phyloP scores from a whole-genome alignment of 2,113 vertebrate genomes.

The Ondatra zibethicus region DNA sequence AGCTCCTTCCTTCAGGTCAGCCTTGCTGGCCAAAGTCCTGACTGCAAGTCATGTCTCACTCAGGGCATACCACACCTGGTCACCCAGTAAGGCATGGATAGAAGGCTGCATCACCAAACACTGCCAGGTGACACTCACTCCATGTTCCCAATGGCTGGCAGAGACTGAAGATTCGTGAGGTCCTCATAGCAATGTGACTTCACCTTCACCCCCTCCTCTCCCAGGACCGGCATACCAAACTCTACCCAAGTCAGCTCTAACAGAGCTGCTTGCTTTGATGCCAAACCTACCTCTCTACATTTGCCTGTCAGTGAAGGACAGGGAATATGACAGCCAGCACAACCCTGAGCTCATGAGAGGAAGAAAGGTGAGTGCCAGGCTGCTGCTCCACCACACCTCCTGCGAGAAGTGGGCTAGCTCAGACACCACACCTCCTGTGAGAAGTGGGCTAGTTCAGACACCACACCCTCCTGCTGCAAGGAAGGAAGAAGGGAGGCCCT shows the following conservation, averaged over 20 bases:
- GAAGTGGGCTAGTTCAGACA: background rate
- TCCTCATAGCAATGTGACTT: background rate
- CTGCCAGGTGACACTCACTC: accelerated
- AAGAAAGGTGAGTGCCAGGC: accelerated
- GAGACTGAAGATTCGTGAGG: background rate
- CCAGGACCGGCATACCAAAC: background rate
- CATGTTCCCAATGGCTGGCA: background rate
- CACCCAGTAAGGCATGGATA: background rate
- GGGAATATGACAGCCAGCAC: too few relatives aligned
- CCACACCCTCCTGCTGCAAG: background rate
- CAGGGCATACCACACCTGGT: too few relatives aligned
- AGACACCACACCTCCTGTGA: background rate
- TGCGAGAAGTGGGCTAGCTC: background rate
- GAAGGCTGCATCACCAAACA: background rate
- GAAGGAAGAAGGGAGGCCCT: background rate
- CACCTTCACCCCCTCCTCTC: background rate
- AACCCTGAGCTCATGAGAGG: background rate
- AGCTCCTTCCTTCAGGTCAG: background rate
- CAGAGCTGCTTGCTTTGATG: background rate
- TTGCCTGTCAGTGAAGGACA: background rate
- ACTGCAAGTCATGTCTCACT: background rate
- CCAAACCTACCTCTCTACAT: background rate
- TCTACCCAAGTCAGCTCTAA: background rate
- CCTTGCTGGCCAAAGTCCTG: background rate
- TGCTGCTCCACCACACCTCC: background rate